These are phyloP conservation scores for Prunella strophiata DNA, from an alignment of 2,797 vertebrate species.

Conservation along the genomic window DNA sequence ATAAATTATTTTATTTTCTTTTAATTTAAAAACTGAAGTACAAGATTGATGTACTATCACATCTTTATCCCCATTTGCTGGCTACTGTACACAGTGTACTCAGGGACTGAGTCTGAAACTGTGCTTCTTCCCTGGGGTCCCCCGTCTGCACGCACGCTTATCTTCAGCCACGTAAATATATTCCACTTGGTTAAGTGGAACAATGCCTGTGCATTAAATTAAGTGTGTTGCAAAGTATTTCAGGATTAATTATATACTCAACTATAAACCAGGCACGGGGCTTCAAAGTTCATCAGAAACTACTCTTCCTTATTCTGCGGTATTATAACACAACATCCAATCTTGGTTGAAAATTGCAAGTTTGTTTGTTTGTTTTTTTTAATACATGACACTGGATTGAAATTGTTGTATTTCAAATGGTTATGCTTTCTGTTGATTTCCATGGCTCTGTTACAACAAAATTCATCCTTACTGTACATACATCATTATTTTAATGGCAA, in stretches of 20 bases:
- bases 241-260: conserved; percentile 50
- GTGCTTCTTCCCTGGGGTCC: conserved; percentile 59
- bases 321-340: neutral
- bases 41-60: neutral
- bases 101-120: conserved; percentile 42
- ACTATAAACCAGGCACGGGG: neutral
- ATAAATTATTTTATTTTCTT: neutral
- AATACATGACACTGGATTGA: neutral
- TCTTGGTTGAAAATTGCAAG: neutral
- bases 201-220: conserved; percentile 53
- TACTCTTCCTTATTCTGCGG: neutral
- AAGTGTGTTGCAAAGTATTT: conserved; percentile 28
- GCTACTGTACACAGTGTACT: neutral
- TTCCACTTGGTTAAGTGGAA: conserved; percentile 63
- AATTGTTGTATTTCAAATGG: neutral
- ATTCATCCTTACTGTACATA: neutral
- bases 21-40: neutral
- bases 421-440: neutral
- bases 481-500: conserved; percentile 13
- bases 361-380: neutral
- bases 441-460: neutral
- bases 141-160: conserved; percentile 15
- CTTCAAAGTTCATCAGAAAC: conserved; percentile 1
- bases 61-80: conserved; percentile 50
- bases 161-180: conserved; percentile 58